Conservation (phyloP, 37 sponge, comb jelly and placozoan genomes). For the Lycopodina hypogea region DNA sequence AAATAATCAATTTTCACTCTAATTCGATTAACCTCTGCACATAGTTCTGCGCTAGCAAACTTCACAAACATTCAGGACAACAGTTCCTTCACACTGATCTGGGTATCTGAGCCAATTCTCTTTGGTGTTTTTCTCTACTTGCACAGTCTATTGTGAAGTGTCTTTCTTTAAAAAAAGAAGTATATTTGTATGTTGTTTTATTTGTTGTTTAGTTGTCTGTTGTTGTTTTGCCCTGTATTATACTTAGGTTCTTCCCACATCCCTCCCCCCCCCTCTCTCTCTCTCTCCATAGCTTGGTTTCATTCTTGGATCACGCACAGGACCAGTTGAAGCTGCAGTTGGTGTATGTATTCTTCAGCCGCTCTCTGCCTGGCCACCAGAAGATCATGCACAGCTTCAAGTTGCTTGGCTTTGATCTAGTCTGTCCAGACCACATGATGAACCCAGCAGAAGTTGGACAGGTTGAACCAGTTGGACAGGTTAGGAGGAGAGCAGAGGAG, state of each 20-base stretch:
- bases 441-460: neutral
- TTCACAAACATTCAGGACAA: too few relatives aligned
- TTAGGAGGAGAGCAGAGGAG: neutral
- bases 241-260: too few relatives aligned
- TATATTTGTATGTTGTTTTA: neutral
- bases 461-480: slow-evolving; percentile 6
- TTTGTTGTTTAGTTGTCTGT: neutral
- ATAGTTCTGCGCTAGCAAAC: too few relatives aligned
- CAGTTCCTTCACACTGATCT: too few relatives aligned
- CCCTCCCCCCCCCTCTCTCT: slow-evolving; percentile 18
- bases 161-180: too few relatives aligned
- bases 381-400: slow-evolving; percentile 12
- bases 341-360: slow-evolving; percentile 28
- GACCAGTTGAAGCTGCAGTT: slow-evolving; percentile 11
- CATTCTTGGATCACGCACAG: slow-evolving; percentile 48
- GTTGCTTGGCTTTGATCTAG: slow-evolving; percentile 38
- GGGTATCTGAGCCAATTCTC: too few relatives aligned
- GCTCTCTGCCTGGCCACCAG: neutral
- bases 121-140: too few relatives aligned
- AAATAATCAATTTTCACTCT: too few relatives aligned
- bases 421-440: slow-evolving; percentile 3
- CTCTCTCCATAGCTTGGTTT: slow-evolving; percentile 12
- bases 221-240: neutral
- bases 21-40: too few relatives aligned
- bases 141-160: too few relatives aligned